A percentile compares a stretch with the other conserved stretches of the same genome.
Conservation (phyloP, 53 echinoderm and acorn worm species). For the Luidia sarsii region DNA sequence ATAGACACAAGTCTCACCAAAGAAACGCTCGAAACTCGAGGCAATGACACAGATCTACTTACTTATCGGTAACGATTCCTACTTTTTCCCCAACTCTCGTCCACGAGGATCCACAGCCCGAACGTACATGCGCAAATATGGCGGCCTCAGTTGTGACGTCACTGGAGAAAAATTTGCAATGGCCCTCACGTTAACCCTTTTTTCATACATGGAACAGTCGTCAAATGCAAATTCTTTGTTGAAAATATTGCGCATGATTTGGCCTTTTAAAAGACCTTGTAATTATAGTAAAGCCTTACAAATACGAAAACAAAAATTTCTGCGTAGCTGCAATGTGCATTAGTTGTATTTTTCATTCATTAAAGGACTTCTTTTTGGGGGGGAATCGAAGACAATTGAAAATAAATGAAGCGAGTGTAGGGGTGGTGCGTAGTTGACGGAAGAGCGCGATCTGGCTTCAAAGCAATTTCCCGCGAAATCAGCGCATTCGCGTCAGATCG, state of each 20-base stretch:
- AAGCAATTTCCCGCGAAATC: constrained; percentile 67
- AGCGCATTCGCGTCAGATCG: no score
- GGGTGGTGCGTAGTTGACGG: constrained; percentile 1
- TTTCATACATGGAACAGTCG: constrained; percentile 32
- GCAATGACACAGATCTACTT: no score
- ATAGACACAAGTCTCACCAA: no score
- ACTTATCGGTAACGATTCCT: no score
- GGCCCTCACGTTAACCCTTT: no score
- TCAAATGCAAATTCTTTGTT: constrained; percentile 18
- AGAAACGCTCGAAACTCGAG: no score
- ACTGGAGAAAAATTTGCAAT: constrained; percentile 14
- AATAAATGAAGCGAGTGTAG: neutral
- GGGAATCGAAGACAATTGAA: neutral
- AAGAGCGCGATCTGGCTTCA: constrained; percentile 54
- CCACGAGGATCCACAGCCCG: constrained; percentile 32
- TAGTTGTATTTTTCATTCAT: no score
- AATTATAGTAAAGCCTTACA: no score
- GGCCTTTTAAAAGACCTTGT: no score
- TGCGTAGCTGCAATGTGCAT: no score
- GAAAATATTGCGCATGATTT: neutral
- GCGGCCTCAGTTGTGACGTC: constrained; percentile 29
- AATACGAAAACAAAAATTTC: no score
- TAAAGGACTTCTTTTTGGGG: no score
- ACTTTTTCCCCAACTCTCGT: neutral
- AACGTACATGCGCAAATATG: constrained; percentile 60